Conservation (phyloP, 2,113 vertebrate species). For the Entelurus aequoreus region DNA sequence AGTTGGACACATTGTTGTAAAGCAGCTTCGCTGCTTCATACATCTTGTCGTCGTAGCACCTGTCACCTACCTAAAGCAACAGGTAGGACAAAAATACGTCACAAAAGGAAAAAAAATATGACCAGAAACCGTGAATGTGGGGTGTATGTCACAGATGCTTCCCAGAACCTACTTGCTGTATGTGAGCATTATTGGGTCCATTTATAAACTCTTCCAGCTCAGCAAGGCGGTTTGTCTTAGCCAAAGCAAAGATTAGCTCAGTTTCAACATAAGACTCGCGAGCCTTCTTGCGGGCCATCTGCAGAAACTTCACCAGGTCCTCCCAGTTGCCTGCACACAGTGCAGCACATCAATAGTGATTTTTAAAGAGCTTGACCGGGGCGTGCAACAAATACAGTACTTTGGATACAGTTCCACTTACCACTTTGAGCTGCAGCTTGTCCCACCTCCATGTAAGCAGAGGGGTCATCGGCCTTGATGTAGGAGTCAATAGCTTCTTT, state of each 20-base stretch:
- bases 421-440: constrained; percentile 95
- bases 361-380: not conserved
- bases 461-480: constrained; percentile 98
- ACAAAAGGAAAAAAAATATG: not conserved
- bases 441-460: constrained; percentile 98
- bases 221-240: constrained; percentile 96
- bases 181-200: constrained; percentile 97
- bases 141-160: not conserved
- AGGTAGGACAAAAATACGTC: not conserved
- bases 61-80: constrained; percentile 85
- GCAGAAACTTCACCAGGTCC: constrained; percentile 95
- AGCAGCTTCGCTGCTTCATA: constrained; percentile 96
- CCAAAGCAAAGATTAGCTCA: constrained; percentile 93
- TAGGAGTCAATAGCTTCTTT: constrained; percentile 99
- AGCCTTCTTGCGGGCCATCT: constrained; percentile 98
- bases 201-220: constrained; percentile 99
- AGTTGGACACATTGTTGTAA: constrained; percentile 98
- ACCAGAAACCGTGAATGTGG: not conserved
- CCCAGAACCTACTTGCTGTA: constrained; percentile 85
- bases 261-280: constrained; percentile 97
- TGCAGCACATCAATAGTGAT: not conserved
- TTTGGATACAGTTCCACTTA: constrained; percentile 48
- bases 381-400: not conserved
- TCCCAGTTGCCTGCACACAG: constrained; percentile 90
- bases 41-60: constrained; percentile 98